phyloP scores from a whole-genome alignment of 2,113 vertebrate genomes.

The Colius striatus region DNA sequence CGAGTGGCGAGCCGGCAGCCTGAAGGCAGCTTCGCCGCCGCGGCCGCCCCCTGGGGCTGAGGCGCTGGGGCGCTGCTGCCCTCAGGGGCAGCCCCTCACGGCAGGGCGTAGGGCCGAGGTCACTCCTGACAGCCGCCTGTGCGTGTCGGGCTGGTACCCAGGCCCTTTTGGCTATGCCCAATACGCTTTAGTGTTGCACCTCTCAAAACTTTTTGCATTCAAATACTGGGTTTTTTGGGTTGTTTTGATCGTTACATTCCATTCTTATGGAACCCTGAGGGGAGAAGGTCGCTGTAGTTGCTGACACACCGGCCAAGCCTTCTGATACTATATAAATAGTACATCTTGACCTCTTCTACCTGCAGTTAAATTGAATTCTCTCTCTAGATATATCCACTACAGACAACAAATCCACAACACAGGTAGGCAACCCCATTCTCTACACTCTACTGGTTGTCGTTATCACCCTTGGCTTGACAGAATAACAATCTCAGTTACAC shows the following conservation, averaged over 20 bases:
- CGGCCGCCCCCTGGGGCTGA: too few relatives aligned
- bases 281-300: not conserved
- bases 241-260: not conserved
- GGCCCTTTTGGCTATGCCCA: too few relatives aligned
- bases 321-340: rapidly evolving
- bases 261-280: not conserved
- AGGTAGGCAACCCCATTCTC: not conserved
- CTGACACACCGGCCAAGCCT: not conserved
- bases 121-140: rapidly evolving
- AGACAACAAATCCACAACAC: not conserved
- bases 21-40: too few relatives aligned
- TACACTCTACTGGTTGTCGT: not conserved
- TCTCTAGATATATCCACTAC: not conserved
- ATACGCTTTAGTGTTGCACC: too few relatives aligned
- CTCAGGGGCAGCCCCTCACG: not conserved
- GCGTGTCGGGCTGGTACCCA: rapidly evolving
- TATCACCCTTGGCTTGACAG: not conserved
- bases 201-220: not conserved
- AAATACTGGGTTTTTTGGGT: not conserved
- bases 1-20: too few relatives aligned
- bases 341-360: not conserved
- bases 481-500: not conserved
- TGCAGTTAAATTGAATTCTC: not conserved
- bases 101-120: not conserved
- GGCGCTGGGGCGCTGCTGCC: not conserved